phyloP scores from a whole-genome alignment of 2,797 vertebrate species.

The Psittacula derbiana region DNA sequence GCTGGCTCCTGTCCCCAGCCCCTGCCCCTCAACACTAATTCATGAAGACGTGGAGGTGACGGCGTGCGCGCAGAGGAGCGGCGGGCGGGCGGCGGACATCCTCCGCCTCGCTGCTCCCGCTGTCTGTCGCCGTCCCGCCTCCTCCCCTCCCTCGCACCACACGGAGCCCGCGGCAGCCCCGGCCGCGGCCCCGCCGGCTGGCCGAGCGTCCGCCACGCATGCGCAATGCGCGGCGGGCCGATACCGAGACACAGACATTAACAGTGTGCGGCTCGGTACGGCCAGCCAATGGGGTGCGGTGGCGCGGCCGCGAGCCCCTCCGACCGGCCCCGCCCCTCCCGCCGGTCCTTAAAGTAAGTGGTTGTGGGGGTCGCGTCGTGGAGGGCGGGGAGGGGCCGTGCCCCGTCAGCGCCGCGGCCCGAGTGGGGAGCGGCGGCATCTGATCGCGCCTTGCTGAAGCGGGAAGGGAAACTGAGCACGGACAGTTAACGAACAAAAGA shows the following conservation, averaged over 20 bases:
- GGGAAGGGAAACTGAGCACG: background rate
- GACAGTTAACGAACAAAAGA: background rate
- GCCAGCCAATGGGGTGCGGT: slow-evolving; percentile 57
- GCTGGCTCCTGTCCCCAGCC: slow-evolving; percentile 66
- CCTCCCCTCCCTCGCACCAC: background rate
- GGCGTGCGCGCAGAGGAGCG: slow-evolving; percentile 71
- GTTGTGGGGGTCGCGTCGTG: background rate
- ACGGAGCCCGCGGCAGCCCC: background rate
- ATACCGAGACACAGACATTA: slow-evolving; percentile 52
- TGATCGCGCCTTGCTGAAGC: no score
- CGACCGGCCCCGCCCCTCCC: background rate
- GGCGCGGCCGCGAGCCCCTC: background rate
- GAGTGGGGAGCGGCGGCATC: no score
- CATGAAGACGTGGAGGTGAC: slow-evolving; percentile 82
- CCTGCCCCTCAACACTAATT: slow-evolving; percentile 79
- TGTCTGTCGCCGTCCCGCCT: background rate
- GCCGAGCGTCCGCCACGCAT: slow-evolving; percentile 77
- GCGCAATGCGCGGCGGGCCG: slow-evolving; percentile 73
- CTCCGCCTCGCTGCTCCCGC: slow-evolving; percentile 64
- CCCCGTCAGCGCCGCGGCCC: no score
- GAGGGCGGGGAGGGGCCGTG: background rate
- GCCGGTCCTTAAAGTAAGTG: slow-evolving; percentile 59
- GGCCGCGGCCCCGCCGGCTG: slow-evolving; percentile 79
- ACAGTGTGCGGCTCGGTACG: background rate
- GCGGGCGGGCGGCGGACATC: slow-evolving; percentile 83